Base-by-base conservation (phyloP, 2,888 invertebrate species). In the Atethmia centrago region DNA sequence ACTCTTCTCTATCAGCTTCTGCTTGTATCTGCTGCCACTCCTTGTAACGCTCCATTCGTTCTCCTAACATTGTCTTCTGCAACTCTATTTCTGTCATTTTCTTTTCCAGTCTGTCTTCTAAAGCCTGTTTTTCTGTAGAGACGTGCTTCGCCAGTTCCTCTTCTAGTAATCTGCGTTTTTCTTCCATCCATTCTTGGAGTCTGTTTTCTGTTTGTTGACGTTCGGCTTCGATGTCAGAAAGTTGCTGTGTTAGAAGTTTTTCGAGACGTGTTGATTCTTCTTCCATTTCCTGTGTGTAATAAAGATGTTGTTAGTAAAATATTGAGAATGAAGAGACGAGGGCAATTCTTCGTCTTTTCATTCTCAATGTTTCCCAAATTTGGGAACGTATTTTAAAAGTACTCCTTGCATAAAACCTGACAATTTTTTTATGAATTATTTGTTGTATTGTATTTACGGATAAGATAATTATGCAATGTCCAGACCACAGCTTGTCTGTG, bases 121-220 rank as follows among this genome's bases (percentile, higher is more conserved):
- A 36, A n/a, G 87, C 88, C 0, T 78, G 58, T 28, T 82, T 88
- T 73, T 90, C 90, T 0, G 82, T 80, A 1, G 90, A 91, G 0
- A 90, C 89, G 51, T 92, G 91, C 16, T 87, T 86, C 7, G 93
- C 86, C n/a, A 96, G 89, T 7, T 94, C 84, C 70, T 94, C 90
- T 64, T 96, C 93, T 73, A 96, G 84, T 12, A 91, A 72, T 69
- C 86, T 85, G 2, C 90, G 85, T 74, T 94, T 92, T 25, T 92
- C 90, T 19, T 90, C 90, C 80, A 89, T 85, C 91, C 92, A 93
- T 4, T 85, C 82, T 2, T 86, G 76, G 2, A 95, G 90, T 4
- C 91, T 85, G 0, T 69, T 62, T 21, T 92, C 90, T 0, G 88
- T 87, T 40, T 89, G 87, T 0, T 65, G 71, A 10, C 93, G 82